A percentile compares a stretch with the other conserved stretches of the same genome.
Conservation (phyloP, 2,113 vertebrate genomes). For the Mormyrus iriodes region DNA sequence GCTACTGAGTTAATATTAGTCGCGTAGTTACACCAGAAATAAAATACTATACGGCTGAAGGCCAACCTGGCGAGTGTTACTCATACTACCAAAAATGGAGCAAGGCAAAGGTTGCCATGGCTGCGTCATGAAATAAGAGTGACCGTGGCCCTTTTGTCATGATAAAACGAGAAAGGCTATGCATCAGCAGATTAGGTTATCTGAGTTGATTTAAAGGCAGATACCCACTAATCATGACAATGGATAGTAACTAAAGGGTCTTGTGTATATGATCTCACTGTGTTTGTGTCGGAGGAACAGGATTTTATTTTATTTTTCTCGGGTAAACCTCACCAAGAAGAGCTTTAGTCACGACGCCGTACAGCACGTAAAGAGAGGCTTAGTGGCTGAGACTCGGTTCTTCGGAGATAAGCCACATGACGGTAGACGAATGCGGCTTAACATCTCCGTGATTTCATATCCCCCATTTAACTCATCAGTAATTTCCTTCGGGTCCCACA, state of each 20-base stretch:
- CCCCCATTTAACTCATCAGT: background rate
- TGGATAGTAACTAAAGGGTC: background rate
- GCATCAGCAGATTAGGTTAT: background rate
- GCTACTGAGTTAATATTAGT: background rate
- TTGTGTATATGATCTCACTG: background rate
- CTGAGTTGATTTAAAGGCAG: background rate
- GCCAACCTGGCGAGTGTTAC: background rate
- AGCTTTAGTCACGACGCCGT: background rate
- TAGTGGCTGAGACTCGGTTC: background rate
- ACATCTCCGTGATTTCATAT: background rate
- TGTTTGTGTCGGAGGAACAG: background rate
- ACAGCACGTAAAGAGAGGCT: background rate
- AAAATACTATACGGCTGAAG: background rate
- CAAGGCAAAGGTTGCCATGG: background rate
- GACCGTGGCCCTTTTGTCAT: background rate
- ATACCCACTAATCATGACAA: background rate
- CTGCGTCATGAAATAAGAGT: constrained; percentile 3
- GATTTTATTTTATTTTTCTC: background rate
- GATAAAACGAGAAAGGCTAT: background rate
- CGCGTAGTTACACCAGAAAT: background rate
- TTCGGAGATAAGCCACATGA: background rate
- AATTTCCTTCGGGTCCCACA: background rate
- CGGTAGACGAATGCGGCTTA: background rate
- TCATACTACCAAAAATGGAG: background rate
- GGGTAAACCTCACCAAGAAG: background rate